Evolutionary conservation across 2,888 invertebrate species (phyloP), one percentile per base, ranked within the genome.

Genomic region (Acleris holmiana): DNA sequence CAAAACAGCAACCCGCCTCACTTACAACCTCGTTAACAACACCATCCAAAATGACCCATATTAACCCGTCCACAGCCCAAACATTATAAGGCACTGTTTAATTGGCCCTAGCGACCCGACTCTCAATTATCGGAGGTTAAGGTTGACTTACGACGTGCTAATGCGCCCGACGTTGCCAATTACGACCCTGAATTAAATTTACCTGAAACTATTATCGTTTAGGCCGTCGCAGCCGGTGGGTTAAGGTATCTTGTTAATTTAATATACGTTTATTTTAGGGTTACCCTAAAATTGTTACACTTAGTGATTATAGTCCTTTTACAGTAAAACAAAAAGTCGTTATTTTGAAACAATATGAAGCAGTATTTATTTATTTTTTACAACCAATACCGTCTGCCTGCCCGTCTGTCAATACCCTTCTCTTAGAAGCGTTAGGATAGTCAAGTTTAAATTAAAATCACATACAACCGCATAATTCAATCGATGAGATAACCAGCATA

Each of bases 71-170:
- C 40, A 53, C 15, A 53, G 55, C 44, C 8, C 57, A 64, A 55
- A 23, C 35, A 61, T 29, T 53, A 58, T 40, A 47, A 61, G 64
- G 59, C 54, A 83, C 84, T 67, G 67, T 60, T 58, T 63, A 69
- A 69, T 69, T 63, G 63, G 49, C 78, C 80, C 79, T 78, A 35
- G 17, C 44, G 44, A 79, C 78, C 79, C 74, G 71, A 79, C 88
- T 86, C 90, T 86, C 88, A 89, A 89, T 91, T 90, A 91, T 89
- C 89, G 89, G 83, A 89, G 89, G 89, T 89, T 82, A 81, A 87
- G 89, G 87, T 86, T 85, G 79, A 89, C 89, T 88, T 90, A 89
- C 87, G 86, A 88, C 78, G 88, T 90, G 91, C 87, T 91, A 90
- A 90, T 90, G 85, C 73, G 77, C 78, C 78, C 84, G 87, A 77